Evolutionary conservation across 1,140 invertebrate species (phyloP).

Genomic region (Procambarus clarkii): DNA sequence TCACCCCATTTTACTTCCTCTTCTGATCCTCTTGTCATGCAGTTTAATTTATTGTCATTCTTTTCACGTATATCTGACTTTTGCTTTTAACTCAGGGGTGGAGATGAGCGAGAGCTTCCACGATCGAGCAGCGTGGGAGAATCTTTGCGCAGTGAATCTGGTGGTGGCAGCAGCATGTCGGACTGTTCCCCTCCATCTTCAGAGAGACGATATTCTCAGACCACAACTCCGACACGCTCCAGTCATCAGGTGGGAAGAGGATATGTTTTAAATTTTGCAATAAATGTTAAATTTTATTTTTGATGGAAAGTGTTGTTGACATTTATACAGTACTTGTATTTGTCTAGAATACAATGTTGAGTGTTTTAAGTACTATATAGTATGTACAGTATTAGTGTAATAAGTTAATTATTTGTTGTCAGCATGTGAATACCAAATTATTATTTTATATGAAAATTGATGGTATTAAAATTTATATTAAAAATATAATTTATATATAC

Average conservation of each 20-base stretch:
- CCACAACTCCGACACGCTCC: slow-evolving; percentile 42
- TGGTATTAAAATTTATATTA: no score
- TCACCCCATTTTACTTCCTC: no score
- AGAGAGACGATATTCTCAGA: slow-evolving; percentile 51
- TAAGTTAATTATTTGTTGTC: no score
- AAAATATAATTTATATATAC: no score
- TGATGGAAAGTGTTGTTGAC: not conserved
- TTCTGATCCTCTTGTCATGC: no score
- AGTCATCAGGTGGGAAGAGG: slow-evolving; percentile 46
- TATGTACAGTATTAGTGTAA: no score
- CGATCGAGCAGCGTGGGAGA: slow-evolving; percentile 54
- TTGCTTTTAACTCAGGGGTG: not conserved
- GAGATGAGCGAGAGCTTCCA: slow-evolving; percentile 56
- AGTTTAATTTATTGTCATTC: no score
- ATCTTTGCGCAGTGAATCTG: slow-evolving; percentile 50
- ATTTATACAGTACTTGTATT: not conserved
- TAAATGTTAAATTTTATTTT: not conserved
- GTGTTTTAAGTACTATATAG: not conserved
- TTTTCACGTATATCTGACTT: no score
- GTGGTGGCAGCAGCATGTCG: slow-evolving; percentile 58
- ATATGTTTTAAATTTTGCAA: not conserved
- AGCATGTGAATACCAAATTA: no score
- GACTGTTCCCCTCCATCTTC: slow-evolving; percentile 56
- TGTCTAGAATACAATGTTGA: not conserved
- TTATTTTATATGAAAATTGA: no score